Evolutionary conservation across 2,888 invertebrate species (phyloP).

Genomic region (Timema podura): DNA sequence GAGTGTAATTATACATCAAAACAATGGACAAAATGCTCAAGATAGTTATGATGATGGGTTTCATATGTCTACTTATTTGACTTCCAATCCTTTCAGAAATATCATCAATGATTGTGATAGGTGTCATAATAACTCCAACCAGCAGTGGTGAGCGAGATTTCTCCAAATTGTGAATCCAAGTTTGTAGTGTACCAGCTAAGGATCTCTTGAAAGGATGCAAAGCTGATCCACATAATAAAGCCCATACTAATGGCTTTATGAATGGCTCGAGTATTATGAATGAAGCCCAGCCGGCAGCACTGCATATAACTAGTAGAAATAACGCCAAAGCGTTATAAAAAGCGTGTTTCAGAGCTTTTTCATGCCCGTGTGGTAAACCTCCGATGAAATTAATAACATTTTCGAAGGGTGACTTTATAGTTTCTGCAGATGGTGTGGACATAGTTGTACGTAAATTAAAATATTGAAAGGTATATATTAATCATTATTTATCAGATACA

Average conservation of each 20-base stretch:
- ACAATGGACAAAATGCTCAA: constrained; percentile 50
- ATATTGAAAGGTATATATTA: too few species aligned
- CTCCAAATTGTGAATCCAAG: constrained; percentile 73
- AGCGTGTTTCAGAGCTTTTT: constrained; percentile 88
- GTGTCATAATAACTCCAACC: constrained; percentile 58
- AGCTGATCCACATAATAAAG: constrained; percentile 91
- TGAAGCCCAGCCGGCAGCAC: constrained; percentile 68
- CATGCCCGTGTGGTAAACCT: constrained; percentile 66
- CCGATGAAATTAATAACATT: constrained; percentile 66
- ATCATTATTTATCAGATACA: too few species aligned
- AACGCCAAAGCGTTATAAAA: constrained; percentile 84
- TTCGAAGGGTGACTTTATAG: constrained; percentile 52
- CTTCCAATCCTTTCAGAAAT: constrained; percentile 70
- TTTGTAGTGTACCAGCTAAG: constrained; percentile 67
- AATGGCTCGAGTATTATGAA: constrained; percentile 87
- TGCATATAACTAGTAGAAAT: constrained; percentile 64
- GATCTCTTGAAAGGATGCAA: constrained; percentile 91
- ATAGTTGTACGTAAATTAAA: too few species aligned
- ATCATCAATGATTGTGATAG: constrained; percentile 70
- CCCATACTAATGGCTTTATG: constrained; percentile 92
- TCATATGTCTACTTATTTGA: constrained; percentile 64
- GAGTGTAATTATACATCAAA: constrained; percentile 68
- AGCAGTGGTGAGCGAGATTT: constrained; percentile 63
- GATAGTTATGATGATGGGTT: constrained; percentile 51
- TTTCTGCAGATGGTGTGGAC: constrained; percentile 23